These are phyloP conservation scores for Cariama cristata DNA, from an alignment of 2,113 vertebrate genomes.

Conservation along the genomic window DNA sequence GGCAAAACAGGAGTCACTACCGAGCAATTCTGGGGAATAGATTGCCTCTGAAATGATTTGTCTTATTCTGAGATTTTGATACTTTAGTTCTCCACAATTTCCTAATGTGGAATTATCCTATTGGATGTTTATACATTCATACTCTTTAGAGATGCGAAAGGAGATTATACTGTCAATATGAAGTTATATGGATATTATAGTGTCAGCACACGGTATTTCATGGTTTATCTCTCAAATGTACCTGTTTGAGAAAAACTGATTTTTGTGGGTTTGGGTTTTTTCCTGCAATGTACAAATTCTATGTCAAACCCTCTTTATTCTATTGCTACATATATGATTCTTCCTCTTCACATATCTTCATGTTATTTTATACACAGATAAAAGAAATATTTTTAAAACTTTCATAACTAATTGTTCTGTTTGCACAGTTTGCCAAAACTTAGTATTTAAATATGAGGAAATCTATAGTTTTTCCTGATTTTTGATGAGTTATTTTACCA, in stretches of 20 bases:
- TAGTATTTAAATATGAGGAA: not conserved
- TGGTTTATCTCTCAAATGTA: not conserved
- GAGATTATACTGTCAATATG: not conserved
- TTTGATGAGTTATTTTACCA: not conserved
- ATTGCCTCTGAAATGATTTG: not conserved
- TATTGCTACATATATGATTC: not conserved
- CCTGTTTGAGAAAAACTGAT: not conserved
- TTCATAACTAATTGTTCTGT: not conserved
- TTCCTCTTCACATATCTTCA: not conserved
- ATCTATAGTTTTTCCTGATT: not conserved
- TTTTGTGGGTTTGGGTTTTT: not conserved
- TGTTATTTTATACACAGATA: not conserved
- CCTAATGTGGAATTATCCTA: not conserved
- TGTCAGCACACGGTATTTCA: not conserved
- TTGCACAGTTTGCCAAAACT: not conserved
- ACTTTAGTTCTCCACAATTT: not conserved
- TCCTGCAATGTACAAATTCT: not conserved
- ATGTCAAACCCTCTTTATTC: not conserved
- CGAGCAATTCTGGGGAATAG: not conserved
- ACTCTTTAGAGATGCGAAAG: not conserved
- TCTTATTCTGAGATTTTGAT: not conserved
- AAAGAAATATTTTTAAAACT: not conserved
- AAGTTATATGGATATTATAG: not conserved
- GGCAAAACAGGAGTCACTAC: not conserved
- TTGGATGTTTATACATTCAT: not conserved